Evolutionary conservation across 2,113 vertebrate genomes (phyloP).

Genomic region (Dipodomys spectabilis): DNA sequence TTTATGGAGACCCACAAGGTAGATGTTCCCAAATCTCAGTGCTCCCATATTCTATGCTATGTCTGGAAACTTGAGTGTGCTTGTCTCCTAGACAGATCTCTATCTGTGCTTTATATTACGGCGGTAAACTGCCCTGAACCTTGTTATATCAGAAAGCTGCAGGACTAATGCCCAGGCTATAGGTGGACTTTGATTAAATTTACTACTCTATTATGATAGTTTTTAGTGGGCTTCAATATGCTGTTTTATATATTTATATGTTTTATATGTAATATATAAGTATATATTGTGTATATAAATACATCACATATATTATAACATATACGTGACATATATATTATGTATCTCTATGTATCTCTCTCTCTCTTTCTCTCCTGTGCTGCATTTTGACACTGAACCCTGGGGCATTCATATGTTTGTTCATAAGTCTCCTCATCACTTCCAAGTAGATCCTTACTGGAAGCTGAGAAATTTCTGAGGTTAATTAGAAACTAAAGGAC

Average conservation of each 20-base stretch:
- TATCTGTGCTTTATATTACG: not conserved
- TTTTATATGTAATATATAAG: too few species aligned
- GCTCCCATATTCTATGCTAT: rapidly evolving
- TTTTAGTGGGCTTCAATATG: too few species aligned
- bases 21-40: not conserved
- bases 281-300: too few species aligned
- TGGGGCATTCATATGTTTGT: not conserved
- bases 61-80: not conserved
- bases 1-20: not conserved
- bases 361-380: not conserved
- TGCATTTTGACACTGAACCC: not conserved
- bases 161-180: not conserved
- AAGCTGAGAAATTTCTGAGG: not conserved
- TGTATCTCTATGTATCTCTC: too few species aligned
- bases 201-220: too few species aligned
- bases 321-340: too few species aligned
- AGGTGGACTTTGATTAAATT: too few species aligned
- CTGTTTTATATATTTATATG: too few species aligned
- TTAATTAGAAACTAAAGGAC: not conserved
- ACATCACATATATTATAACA: too few species aligned
- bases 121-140: not conserved
- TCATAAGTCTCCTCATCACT: not conserved
- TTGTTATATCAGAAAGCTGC: not conserved
- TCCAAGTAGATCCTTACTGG: not conserved
- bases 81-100: not conserved